A percentile compares a stretch with the other conserved stretches of the same genome.
phyloP scores from a whole-genome alignment of 2,888 invertebrate species.

The Salticus scenicus region DNA sequence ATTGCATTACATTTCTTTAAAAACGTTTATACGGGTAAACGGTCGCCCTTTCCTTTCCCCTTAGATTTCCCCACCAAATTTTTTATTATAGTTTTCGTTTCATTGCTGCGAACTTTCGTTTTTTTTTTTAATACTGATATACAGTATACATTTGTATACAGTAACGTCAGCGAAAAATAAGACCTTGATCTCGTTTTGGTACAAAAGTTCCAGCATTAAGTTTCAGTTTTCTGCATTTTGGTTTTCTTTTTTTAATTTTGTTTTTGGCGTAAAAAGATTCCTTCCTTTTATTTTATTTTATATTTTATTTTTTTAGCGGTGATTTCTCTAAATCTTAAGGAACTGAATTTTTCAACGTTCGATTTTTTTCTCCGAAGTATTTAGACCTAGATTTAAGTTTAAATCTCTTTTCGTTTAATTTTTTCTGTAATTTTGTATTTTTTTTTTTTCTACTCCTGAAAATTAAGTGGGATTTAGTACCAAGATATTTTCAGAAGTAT shows the following conservation, averaged over 20 bases:
- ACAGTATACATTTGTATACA: conserved; percentile 60
- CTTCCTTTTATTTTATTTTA: no score
- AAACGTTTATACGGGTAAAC: conserved; percentile 20
- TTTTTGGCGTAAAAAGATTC: conserved; percentile 20
- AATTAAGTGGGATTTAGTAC: neutral
- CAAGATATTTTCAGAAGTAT: neutral
- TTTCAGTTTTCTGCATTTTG: conserved; percentile 38
- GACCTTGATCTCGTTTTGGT: conserved; percentile 62
- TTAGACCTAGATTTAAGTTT: conserved; percentile 19
- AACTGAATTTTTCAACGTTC: neutral
- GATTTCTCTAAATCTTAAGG: conserved; percentile 1
- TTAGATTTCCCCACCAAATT: neutral
- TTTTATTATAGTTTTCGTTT: conserved; percentile 24
- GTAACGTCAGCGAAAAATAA: conserved; percentile 66
- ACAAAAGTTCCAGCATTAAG: conserved; percentile 67
- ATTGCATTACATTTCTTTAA: neutral
- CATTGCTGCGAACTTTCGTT: neutral
- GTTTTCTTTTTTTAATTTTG: conserved; percentile 17
- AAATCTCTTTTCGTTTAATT: neutral
- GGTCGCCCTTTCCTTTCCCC: neutral
- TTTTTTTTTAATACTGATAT: conserved; percentile 7
- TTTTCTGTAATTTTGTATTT: neutral
- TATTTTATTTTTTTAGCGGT: conserved; percentile 20
- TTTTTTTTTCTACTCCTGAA: neutral
- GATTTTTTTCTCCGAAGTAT: conserved; percentile 35